These are phyloP conservation scores for Potorous gilbertii DNA, from an alignment of 2,797 vertebrate genomes.

Conservation along the genomic window DNA sequence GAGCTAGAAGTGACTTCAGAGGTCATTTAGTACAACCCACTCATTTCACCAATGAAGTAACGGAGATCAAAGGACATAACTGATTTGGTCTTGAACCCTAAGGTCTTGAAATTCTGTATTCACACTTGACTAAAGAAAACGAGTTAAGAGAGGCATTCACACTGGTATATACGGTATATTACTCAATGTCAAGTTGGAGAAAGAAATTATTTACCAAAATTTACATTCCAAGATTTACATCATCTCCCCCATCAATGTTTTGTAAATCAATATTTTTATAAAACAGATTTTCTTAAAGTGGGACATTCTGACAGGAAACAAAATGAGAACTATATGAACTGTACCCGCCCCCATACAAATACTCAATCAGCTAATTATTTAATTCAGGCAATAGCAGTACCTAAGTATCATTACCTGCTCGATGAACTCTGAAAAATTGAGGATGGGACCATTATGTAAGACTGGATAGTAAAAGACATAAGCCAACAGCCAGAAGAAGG, in stretches of 20 bases:
- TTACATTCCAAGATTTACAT: background rate
- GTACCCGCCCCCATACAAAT: background rate
- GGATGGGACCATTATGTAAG: constrained; percentile 96
- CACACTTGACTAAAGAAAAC: background rate
- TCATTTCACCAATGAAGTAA: background rate
- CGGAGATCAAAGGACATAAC: background rate
- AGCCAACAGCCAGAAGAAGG: constrained; percentile 90
- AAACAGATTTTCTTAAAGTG: background rate
- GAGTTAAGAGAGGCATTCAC: background rate
- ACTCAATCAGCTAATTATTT: too few species aligned
- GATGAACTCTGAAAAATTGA: constrained; percentile 91
- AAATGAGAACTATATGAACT: rapidly evolving
- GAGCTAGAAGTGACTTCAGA: background rate
- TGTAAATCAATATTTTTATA: background rate
- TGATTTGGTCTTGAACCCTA: background rate
- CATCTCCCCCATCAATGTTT: background rate
- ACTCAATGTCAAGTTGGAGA: background rate
- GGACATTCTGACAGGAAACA: background rate
- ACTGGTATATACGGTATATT: background rate
- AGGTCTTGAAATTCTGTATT: background rate
- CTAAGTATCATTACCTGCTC: constrained; percentile 87
- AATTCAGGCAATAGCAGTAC: rapidly evolving
- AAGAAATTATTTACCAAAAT: background rate
- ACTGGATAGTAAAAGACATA: constrained; percentile 97
- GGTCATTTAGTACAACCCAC: background rate